Conservation (phyloP, 2,113 vertebrate genomes). For the Salvelinus alpinus region DNA sequence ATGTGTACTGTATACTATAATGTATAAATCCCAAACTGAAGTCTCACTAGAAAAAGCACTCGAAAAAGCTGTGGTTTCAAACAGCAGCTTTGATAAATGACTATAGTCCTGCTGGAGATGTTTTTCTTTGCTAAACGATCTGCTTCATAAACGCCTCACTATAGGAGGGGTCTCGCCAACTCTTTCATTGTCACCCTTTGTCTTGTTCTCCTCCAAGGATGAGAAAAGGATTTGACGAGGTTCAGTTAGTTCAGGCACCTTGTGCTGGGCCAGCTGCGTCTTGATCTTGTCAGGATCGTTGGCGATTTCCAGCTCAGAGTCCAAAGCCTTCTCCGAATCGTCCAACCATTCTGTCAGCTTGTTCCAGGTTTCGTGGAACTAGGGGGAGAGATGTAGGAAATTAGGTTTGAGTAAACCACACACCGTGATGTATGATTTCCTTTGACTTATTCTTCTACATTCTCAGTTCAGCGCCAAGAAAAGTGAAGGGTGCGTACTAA, state of each 20-base stretch:
- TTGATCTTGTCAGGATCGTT: slow-evolving; percentile 98
- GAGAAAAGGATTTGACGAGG: slow-evolving; percentile 9
- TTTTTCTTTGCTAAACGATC: slow-evolving; percentile 2
- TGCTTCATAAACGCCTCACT: not conserved
- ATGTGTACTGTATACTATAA: slow-evolving; percentile 21
- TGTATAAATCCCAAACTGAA: slow-evolving; percentile 14
- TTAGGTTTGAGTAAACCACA: slow-evolving; percentile 12
- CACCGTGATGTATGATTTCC: slow-evolving; percentile 32
- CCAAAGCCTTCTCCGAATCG: slow-evolving; percentile 89
- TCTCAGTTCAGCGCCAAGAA: slow-evolving; percentile 11
- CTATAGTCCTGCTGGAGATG: not conserved
- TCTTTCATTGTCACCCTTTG: not conserved
- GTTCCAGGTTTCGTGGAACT: slow-evolving; percentile 96
- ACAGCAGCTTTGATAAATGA: slow-evolving; percentile 21
- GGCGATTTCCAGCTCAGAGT: slow-evolving; percentile 95
- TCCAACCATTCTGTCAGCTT: slow-evolving; percentile 98
- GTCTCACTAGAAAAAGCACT: not conserved
- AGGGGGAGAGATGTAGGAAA: slow-evolving; percentile 35
- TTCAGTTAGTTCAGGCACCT: slow-evolving; percentile 78
- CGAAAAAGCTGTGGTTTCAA: not conserved
- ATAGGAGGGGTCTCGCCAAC: not conserved
- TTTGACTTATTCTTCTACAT: slow-evolving; percentile 42
- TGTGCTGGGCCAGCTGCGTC: slow-evolving; percentile 89
- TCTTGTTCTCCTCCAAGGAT: not conserved
- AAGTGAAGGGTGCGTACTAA: slow-evolving; percentile 14